Conservation (phyloP, 2,888 invertebrate genomes). For the Tortrix viridana region DNA sequence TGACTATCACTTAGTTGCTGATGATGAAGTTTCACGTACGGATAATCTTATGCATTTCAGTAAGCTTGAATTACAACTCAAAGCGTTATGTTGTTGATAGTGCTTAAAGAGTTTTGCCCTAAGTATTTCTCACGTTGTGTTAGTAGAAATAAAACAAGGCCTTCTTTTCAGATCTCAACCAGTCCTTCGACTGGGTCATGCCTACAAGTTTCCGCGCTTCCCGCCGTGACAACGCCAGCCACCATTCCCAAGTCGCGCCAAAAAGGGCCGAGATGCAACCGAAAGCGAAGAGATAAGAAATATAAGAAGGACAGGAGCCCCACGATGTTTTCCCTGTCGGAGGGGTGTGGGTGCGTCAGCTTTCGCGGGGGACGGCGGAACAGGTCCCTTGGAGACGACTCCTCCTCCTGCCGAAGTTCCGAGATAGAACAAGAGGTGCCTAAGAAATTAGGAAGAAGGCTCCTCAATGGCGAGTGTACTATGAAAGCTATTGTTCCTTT, state of each 20-base stretch:
- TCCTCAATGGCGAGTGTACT: conserved; percentile 75
- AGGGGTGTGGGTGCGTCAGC: conserved; percentile 79
- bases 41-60: conserved; percentile 3
- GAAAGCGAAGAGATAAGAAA: conserved; percentile 79
- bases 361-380: conserved; percentile 70
- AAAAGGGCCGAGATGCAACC: conserved; percentile 73
- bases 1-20: conserved; percentile 6
- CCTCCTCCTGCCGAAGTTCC: conserved; percentile 78
- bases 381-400: conserved; percentile 72
- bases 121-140: not conserved
- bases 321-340: conserved; percentile 78
- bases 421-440: conserved; percentile 80
- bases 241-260: conserved; percentile 75
- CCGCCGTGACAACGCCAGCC: conserved; percentile 42
- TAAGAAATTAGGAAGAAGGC: conserved; percentile 65
- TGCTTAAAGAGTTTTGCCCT: not conserved
- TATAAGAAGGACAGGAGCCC: conserved; percentile 75
- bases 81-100: not conserved
- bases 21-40: conserved; percentile 3
- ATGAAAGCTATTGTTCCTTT: conserved; percentile 85
- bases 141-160: not conserved
- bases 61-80: not conserved
- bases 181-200: conserved; percentile 51
- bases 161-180: conserved; percentile 47
- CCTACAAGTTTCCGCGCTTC: conserved; percentile 29